These are phyloP conservation scores for Crioceris asparagi DNA, from an alignment of 2,888 invertebrate species.

Conservation along the genomic window DNA sequence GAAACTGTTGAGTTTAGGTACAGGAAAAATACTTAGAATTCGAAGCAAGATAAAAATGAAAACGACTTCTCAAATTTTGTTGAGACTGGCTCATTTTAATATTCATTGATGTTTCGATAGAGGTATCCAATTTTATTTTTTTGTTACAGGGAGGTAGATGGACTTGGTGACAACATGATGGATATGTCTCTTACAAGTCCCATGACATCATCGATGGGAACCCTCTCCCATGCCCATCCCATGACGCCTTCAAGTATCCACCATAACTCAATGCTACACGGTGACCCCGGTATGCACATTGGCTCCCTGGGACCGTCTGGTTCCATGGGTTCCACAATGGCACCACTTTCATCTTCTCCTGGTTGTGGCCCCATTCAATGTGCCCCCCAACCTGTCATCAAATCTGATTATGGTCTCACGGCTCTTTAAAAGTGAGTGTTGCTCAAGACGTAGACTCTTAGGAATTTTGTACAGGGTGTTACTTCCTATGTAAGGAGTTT, in stretches of 20 bases:
- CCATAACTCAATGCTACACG: conserved; percentile 33
- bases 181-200: conserved; percentile 34
- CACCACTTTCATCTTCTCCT: conserved; percentile 45
- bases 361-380: conserved; percentile 45
- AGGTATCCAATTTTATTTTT: conserved; percentile 10
- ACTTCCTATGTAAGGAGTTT: too few species aligned
- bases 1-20: too few species aligned
- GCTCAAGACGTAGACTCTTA: conserved; percentile 20
- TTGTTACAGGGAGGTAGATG: conserved; percentile 42
- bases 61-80: too few species aligned
- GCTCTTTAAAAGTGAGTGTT: conserved; percentile 46
- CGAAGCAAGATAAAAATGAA: too few species aligned
- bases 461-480: too few species aligned
- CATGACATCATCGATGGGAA: conserved; percentile 42
- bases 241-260: too few species aligned
- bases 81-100: too few species aligned
- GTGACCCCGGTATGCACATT: conserved; percentile 40
- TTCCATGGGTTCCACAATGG: conserved; percentile 41
- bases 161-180: conserved; percentile 42
- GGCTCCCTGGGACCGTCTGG: conserved; percentile 44
- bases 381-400: conserved; percentile 53
- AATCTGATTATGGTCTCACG: conserved; percentile 82
- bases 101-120: too few species aligned
- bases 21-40: too few species aligned
- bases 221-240: conserved; percentile 43